Evolutionary conservation across 2,797 vertebrate genomes (phyloP).

Genomic region (Gymnothorax javanicus): DNA sequence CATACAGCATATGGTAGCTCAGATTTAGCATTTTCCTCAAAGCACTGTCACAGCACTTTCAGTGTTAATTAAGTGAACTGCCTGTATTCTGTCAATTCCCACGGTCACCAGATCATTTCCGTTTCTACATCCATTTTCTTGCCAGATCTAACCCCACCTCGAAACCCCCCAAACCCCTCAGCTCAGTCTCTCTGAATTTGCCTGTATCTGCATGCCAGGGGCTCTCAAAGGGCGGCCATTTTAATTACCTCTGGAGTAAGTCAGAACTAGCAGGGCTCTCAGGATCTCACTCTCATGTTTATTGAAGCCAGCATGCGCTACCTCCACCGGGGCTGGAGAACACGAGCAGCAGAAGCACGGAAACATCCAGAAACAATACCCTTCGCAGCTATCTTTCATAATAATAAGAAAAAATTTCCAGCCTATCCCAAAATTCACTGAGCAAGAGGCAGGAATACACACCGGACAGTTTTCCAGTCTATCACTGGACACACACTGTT

Average conservation of each 20-base stretch:
- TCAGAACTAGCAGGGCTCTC: conserved; percentile 1
- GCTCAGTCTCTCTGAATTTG: conserved; percentile 37
- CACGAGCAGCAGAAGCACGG: background rate
- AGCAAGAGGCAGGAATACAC: too few relatives aligned
- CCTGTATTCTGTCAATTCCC: background rate
- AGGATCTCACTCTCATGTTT: background rate
- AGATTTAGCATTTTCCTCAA: too few relatives aligned
- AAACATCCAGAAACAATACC: background rate
- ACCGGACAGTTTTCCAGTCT: too few relatives aligned
- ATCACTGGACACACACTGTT: too few relatives aligned
- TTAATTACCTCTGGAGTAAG: conserved; percentile 39
- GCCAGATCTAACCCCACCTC: background rate
- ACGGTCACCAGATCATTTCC: background rate
- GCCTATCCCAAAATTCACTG: too few relatives aligned
- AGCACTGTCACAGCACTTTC: too few relatives aligned
- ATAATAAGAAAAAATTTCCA: too few relatives aligned
- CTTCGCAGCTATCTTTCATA: background rate
- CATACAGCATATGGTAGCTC: too few relatives aligned
- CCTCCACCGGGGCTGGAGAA: background rate
- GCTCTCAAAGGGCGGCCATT: conserved; percentile 16
- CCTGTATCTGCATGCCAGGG: conserved; percentile 9
- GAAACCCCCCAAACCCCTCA: background rate
- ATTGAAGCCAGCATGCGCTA: background rate
- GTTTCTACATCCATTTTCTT: background rate
- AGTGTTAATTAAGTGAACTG: too few relatives aligned